Conservation (phyloP, 1,140 invertebrate species). For the Brachionus rubens region DNA sequence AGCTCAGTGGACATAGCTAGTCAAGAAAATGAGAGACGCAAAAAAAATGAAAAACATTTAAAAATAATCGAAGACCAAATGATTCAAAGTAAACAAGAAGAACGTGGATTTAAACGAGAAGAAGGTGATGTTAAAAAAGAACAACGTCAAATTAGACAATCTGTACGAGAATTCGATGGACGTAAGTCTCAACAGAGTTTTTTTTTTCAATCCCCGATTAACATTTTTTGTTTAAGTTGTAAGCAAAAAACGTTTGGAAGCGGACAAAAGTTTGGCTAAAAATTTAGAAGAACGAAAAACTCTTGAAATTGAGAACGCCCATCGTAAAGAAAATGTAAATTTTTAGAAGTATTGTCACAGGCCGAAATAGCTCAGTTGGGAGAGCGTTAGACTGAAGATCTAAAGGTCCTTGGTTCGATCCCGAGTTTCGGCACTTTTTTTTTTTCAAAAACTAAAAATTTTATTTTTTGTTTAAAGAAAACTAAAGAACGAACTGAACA, state of each 20-base stretch:
- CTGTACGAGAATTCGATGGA: constrained; percentile 57
- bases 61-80: constrained; percentile 52
- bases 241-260: constrained; percentile 54
- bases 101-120: constrained; percentile 56
- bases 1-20: constrained; percentile 5
- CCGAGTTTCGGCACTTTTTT: constrained; percentile 36
- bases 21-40: not conserved
- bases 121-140: constrained; percentile 60
- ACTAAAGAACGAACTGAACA: constrained; percentile 51
- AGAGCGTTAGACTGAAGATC: constrained; percentile 27
- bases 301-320: constrained; percentile 53
- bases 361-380: constrained; percentile 45
- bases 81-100: constrained; percentile 60
- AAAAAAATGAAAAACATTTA: constrained; percentile 44
- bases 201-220: no score
- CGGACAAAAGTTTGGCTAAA: constrained; percentile 56
- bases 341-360: not conserved
- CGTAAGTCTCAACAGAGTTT: constrained; percentile 50
- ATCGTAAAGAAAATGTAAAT: constrained; percentile 55
- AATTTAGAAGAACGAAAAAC: constrained; percentile 55
- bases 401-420: constrained; percentile 35
- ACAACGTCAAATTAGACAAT: constrained; percentile 54
- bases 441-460: not conserved
- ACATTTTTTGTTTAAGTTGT: no score
- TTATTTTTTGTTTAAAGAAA: constrained; percentile 49